Evolutionary conservation across 2,888 invertebrate species (phyloP).

Genomic region (Coecobrya sp.): DNA sequence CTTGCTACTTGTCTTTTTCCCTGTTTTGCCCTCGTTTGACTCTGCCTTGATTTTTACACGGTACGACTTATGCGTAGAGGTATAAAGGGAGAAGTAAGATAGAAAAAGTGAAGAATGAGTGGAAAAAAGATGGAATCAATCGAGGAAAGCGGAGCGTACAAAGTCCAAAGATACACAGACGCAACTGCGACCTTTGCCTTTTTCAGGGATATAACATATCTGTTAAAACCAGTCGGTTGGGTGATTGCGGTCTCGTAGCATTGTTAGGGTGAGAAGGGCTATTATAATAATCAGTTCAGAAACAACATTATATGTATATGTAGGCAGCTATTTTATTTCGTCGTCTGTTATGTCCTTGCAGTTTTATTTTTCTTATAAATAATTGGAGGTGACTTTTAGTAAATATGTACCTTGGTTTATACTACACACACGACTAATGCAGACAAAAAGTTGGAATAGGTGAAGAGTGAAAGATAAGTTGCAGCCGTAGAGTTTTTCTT

Average conservation of each 20-base stretch:
- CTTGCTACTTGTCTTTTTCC: background rate
- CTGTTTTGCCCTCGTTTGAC: constrained; percentile 9
- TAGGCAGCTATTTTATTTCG: background rate
- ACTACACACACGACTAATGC: too few species aligned
- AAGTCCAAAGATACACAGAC: background rate
- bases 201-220: background rate
- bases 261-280: background rate
- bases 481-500: background rate
- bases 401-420: too few species aligned
- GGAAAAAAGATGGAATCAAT: constrained; percentile 34
- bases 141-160: constrained; percentile 1
- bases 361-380: background rate
- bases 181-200: background rate
- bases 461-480: constrained; percentile 33
- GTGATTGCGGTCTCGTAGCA: background rate
- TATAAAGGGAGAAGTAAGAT: background rate
- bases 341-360: background rate
- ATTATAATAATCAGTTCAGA: background rate
- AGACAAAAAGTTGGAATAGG: background rate
- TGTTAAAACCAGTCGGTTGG: background rate
- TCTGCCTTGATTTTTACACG: constrained; percentile 14
- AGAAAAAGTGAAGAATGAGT: background rate
- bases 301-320: too few species aligned
- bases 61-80: constrained; percentile 15
- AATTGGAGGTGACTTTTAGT: too few species aligned